Evolutionary conservation across 2,113 vertebrate species (phyloP), one percentile per base, ranked within the genome.

Genomic region (Poeciliopsis turrubarensis): DNA sequence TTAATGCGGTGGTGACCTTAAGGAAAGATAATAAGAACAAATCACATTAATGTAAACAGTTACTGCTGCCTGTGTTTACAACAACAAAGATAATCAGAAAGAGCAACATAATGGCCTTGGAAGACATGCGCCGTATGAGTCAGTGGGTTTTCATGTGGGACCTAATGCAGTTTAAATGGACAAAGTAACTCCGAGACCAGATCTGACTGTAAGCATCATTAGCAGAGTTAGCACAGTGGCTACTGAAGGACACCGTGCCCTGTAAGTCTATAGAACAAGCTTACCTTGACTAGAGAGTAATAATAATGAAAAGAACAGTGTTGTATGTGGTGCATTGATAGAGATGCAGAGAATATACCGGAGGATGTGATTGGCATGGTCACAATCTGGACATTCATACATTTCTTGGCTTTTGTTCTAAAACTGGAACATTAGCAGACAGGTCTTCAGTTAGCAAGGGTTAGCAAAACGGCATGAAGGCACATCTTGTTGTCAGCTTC

Each of bases 1-100:
- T 80, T 70, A 74, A 82, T 67, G 79, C 66, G 73, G 26, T 22
- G 15, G 15, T 72, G 86, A 85, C 83, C 85, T 84, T 77, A 87
- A 79, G 65, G 68, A 72, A 26, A 62, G 65, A 80, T 80, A 72
- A 87, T 66, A 80, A 77, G 66, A 84, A 78, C 77, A 80, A 83
- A 86, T 81, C 81, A 57, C 73, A 78, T 80, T 75, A 76, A 41
- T 67, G 72, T 70, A 82, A 85, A 83, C 25, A 72, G 68, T 27
- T 64, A 41, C 10, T 10, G 34, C 51, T 14, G 75, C 57, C 60
- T 1, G 10, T 77, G 83, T 87, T 88, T 85, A 86, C 82, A 77
- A 26, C 66, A 19, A 68, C 64, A 34, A 17, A 34, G 47, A 73
- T 72, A 81, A 79, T 83, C 74, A 77, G 26, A 54, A 77, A 67